phyloP scores from a whole-genome alignment of 1,140 invertebrate species.

The Saxidomus purpurata region DNA sequence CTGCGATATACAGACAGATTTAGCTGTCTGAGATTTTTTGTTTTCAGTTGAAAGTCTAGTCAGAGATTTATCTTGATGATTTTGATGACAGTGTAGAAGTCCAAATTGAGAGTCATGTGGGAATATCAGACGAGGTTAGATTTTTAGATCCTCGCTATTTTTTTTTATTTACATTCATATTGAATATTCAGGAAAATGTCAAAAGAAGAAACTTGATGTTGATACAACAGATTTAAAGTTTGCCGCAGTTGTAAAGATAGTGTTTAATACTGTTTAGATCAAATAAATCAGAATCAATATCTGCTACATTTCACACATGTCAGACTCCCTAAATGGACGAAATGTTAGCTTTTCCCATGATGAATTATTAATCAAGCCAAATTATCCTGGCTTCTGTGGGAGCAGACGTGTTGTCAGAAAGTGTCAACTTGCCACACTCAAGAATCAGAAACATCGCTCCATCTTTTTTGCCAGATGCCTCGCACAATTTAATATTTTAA shows the following conservation, averaged over 20 bases:
- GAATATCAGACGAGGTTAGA: neutral
- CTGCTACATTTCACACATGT: constrained; percentile 33
- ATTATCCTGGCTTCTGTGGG: constrained; percentile 17
- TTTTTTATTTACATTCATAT: neutral
- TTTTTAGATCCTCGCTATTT: neutral
- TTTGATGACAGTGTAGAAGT: too few species aligned
- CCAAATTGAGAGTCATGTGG: neutral
- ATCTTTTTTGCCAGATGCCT: neutral
- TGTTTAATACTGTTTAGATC: neutral
- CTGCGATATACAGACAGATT: too few species aligned
- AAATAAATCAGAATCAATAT: constrained; percentile 39
- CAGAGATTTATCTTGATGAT: too few species aligned
- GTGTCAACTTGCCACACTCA: constrained; percentile 33
- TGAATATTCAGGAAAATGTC: neutral
- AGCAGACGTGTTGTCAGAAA: neutral
- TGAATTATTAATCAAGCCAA: constrained; percentile 40
- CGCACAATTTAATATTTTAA: neutral
- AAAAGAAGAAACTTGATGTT: neutral
- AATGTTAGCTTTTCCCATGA: constrained; percentile 51
- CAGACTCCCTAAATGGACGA: neutral
- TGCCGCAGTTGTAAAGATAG: neutral
- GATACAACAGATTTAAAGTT: constrained; percentile 12
- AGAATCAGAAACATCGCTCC: neutral
- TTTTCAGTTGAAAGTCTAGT: too few species aligned
- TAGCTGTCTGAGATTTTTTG: too few species aligned